Percentiles rank a stretch among this genome's conserved stretches.
Conservation (phyloP, 1,140 invertebrate genomes). For the Thaumetopoea pityocampa region DNA sequence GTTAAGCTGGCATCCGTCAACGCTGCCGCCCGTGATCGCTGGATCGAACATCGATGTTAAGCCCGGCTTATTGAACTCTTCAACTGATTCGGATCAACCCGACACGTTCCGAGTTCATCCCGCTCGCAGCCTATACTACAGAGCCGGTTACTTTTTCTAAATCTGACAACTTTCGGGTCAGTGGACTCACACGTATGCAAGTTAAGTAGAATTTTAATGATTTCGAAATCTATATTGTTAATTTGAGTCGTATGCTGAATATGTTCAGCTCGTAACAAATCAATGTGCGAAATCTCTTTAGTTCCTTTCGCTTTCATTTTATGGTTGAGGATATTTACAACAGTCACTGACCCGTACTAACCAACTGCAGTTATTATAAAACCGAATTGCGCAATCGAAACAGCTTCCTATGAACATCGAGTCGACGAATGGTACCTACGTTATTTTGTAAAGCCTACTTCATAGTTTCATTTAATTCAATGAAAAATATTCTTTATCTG, state of each 20-base stretch:
- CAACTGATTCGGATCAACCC: constrained; percentile 50
- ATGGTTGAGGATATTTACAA: constrained; percentile 54
- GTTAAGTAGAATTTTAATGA: constrained; percentile 22
- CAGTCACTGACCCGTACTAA: constrained; percentile 39
- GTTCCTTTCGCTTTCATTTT: constrained; percentile 19
- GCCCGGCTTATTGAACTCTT: constrained; percentile 65
- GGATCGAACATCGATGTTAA: constrained; percentile 71
- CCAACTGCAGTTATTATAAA: constrained; percentile 48
- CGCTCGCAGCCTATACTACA: constrained; percentile 34
- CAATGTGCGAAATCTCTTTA: too few species aligned
- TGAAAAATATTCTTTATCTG: too few species aligned
- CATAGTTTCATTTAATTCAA: constrained; percentile 33
- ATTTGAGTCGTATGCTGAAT: too few species aligned
- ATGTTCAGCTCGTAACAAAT: too few species aligned
- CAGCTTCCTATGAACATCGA: constrained; percentile 22
- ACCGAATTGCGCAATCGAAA: constrained; percentile 38
- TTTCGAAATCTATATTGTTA: constrained; percentile 4
- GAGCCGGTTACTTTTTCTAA: constrained; percentile 53
- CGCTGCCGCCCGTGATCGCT: constrained; percentile 61
- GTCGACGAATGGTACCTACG: too few species aligned
- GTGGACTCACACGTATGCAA: constrained; percentile 40
- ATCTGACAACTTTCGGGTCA: constrained; percentile 62
- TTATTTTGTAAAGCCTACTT: constrained; percentile 41
- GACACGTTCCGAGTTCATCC: constrained; percentile 56
- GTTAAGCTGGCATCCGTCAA: constrained; percentile 74